Base-by-base conservation (phyloP, 2,888 invertebrate species). In the Xylophagus ater region DNA sequence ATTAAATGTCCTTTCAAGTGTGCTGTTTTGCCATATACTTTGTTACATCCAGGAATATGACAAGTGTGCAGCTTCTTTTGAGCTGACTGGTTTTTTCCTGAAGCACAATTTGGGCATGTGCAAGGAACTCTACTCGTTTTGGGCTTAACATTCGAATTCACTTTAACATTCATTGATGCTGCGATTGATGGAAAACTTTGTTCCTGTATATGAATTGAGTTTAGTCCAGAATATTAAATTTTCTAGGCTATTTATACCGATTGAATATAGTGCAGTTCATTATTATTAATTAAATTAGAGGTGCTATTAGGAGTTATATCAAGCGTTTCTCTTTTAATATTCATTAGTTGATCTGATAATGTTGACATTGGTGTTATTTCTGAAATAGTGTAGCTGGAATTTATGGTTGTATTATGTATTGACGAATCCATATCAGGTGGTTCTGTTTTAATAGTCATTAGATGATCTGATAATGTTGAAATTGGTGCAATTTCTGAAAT, bases 101-200 rank as follows among this genome's bases (percentile, higher is more conserved):
- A 89, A 34, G 83, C 81, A 59, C 97, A 97, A 65, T 97, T 96
- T 0, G 96, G 97, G 62, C 96, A 97, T 0, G 93, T 93, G 65
- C 97, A 97, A 1, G 96, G 96, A 7, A 96, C 90, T 28, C 97
- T 69, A 52, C 90, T 77, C 47, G 86, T 70, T 45, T 82, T 68
- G 19, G 73, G 70, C 53, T 63, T 72, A 4, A 56, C 45, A 14
- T 48, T 42, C 20, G 44, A 33, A 29, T 59, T 29, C 56, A 66
- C 45, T 35, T 52, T 57, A 10, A 60, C 53, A 48, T 58, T 65
- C 28, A 60, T 51, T 41, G 42, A 52, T n/a, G 50, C 18, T 10
- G 39, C 25, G n/a, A 41, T 34, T 8, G 42, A 37, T 7, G 37
- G 25, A 20, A 23, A 26, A 29, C 26, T 19, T 25, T 7, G 41